phyloP scores from a whole-genome alignment of 2,113 vertebrate genomes.

The Lichenostomus cassidix region DNA sequence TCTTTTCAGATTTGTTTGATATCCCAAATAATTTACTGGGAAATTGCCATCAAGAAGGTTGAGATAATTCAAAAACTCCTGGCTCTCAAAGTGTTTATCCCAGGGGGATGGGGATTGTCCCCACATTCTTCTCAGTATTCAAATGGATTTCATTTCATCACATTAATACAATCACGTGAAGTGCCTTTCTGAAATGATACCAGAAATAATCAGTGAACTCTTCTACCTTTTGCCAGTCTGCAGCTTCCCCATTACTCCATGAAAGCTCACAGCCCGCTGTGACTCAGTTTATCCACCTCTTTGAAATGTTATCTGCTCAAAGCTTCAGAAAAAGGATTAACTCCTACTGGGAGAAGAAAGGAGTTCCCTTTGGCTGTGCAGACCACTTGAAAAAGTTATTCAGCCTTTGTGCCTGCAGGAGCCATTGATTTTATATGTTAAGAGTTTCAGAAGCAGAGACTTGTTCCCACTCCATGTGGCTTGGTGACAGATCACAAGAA shows the following conservation, averaged over 20 bases:
- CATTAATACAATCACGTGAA: not conserved
- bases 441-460: not conserved
- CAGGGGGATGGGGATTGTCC: not conserved
- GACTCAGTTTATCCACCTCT: not conserved
- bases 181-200: not conserved
- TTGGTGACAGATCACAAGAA: not conserved
- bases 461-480: not conserved
- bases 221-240: not conserved
- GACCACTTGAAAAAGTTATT: not conserved
- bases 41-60: not conserved
- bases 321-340: not conserved
- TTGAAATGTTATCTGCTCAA: slow-evolving; percentile 15
- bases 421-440: not conserved
- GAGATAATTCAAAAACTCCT: not conserved
- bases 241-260: not conserved
- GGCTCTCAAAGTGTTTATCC: not conserved
- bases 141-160: not conserved
- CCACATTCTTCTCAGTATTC: not conserved
- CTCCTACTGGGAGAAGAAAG: not conserved
- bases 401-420: not conserved
- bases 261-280: not conserved
- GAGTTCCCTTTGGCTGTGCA: not conserved
- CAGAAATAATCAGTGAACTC: not conserved
- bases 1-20: not conserved
- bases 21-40: not conserved